A percentile compares a stretch with the other conserved stretches of the same genome.
These are phyloP conservation scores for Phyllotis vaccarum DNA, from an alignment of 2,797 vertebrate genomes.

Conservation along the genomic window DNA sequence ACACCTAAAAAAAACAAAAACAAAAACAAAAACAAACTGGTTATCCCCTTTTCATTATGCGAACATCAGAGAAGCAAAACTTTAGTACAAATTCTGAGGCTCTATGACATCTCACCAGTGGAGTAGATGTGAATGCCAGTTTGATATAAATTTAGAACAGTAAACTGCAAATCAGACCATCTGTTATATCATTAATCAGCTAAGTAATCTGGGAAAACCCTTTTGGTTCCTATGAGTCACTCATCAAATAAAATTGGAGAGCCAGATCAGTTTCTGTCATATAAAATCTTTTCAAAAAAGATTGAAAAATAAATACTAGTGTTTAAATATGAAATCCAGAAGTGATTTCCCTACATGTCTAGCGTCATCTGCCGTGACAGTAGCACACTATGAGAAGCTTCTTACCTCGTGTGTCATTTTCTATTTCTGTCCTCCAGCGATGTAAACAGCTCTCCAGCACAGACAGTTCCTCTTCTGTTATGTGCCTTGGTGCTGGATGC, in stretches of 20 bases:
- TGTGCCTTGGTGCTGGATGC: conserved; percentile 98
- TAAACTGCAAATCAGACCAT: conserved; percentile 70
- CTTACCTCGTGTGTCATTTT: conserved; percentile 97
- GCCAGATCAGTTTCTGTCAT: neutral
- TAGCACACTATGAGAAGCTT: neutral
- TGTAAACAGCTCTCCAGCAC: conserved; percentile 98
- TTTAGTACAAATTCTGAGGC: neutral
- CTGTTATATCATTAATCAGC: conserved; percentile 74
- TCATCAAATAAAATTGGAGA: neutral
- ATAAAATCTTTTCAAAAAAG: conserved; percentile 5
- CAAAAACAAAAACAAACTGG: no score
- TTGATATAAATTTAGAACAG: conserved; percentile 72
- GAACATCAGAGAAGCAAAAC: conserved; percentile 2
- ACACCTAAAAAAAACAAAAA: conserved; percentile 9
- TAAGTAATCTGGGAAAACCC: conserved; percentile 33
- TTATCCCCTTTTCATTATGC: neutral
- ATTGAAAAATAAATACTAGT: neutral
- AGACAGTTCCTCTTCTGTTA: conserved; percentile 96
- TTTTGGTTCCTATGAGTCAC: conserved; percentile 7
- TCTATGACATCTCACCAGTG: conserved; percentile 26
- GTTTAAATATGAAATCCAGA: conserved; percentile 40
- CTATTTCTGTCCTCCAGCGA: conserved; percentile 99
- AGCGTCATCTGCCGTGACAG: neutral
- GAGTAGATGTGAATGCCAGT: conserved; percentile 48
- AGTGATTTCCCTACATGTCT: neutral